phyloP scores from a whole-genome alignment of 2,797 vertebrate genomes.

The Clarias laeviceps region DNA sequence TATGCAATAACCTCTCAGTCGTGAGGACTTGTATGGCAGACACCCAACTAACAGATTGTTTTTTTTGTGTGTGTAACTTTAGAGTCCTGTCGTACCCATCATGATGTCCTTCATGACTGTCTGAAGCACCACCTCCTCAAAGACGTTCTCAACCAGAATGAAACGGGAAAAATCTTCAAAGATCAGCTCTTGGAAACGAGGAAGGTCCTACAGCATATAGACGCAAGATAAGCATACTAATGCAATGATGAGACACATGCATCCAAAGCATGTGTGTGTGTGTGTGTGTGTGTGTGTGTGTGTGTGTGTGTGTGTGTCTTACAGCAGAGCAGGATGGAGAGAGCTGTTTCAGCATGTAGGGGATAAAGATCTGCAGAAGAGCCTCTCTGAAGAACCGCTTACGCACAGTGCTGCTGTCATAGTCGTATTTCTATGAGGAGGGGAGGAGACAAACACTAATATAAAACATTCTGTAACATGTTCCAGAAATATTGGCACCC shows the following conservation, averaged over 20 bases:
- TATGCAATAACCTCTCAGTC: background rate
- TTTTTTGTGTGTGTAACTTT: too few relatives aligned
- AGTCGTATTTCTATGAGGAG: slow-evolving; percentile 86
- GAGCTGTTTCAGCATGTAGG: slow-evolving; percentile 94
- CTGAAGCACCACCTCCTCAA: slow-evolving; percentile 93
- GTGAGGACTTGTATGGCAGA: background rate
- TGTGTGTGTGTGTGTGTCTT: slow-evolving; percentile 14
- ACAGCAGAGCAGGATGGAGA: slow-evolving; percentile 76
- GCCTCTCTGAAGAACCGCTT: slow-evolving; percentile 97
- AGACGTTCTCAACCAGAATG: slow-evolving; percentile 91
- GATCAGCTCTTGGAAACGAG: slow-evolving; percentile 90
- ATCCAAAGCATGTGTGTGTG: too few relatives aligned
- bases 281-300: background rate
- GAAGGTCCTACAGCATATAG: slow-evolving; percentile 77
- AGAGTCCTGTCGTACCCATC: slow-evolving; percentile 75
- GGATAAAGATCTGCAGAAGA: slow-evolving; percentile 93
- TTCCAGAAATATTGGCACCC: background rate
- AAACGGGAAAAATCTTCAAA: slow-evolving; percentile 92
- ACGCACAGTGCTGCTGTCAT: slow-evolving; percentile 93
- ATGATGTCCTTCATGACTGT: slow-evolving; percentile 95
- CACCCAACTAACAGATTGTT: background rate
- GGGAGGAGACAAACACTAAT: background rate
- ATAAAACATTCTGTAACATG: background rate
- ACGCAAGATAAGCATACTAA: background rate
- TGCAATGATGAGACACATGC: background rate